Conservation (phyloP, 2,888 invertebrate genomes). For the Agonum fuliginosum region DNA sequence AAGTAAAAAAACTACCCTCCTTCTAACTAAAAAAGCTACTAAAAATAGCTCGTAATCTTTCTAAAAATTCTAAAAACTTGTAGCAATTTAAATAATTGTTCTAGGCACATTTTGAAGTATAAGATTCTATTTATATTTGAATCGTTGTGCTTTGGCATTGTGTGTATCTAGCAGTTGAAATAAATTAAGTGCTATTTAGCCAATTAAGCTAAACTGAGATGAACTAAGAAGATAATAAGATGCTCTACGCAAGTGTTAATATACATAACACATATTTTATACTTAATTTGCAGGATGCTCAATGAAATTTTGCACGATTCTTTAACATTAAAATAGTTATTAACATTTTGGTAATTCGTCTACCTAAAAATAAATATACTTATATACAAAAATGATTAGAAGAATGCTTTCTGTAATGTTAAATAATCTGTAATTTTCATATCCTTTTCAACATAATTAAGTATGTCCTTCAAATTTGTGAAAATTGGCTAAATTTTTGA, state of each 20-base stretch:
- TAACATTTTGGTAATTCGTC: too few relatives aligned
- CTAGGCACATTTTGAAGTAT: neutral
- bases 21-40: neutral
- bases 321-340: too few relatives aligned
- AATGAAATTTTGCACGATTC: too few relatives aligned
- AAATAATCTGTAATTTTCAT: too few relatives aligned
- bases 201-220: constrained; percentile 8
- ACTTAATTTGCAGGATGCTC: too few relatives aligned
- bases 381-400: too few relatives aligned
- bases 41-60: constrained; percentile 1
- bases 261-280: too few relatives aligned
- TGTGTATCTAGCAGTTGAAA: neutral
- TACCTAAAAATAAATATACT: too few relatives aligned
- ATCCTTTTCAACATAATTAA: too few relatives aligned
- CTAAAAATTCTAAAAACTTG: neutral
- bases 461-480: neutral
- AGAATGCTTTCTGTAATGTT: too few relatives aligned
- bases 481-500: constrained; percentile 2
- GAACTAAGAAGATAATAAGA: neutral
- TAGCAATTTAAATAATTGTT: neutral
- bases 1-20: neutral
- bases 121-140: neutral
- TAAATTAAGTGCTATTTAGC: constrained; percentile 25
- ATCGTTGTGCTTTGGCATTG: too few relatives aligned
- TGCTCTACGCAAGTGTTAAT: too few relatives aligned